phyloP scores from a whole-genome alignment of 2,888 invertebrate species.

The Hirtodrosophila trivittata region DNA sequence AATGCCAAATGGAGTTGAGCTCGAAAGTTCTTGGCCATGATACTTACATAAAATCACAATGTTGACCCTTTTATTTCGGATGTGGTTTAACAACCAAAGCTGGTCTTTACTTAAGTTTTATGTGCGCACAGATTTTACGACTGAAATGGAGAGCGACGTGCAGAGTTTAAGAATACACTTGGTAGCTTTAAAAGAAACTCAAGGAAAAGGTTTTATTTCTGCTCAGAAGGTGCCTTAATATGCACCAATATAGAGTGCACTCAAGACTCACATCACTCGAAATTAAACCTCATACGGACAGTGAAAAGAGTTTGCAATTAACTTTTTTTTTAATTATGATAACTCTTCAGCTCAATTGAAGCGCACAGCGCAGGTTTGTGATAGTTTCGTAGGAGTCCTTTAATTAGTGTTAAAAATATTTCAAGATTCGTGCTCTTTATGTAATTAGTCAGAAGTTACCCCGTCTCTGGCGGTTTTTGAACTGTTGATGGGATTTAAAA shows the following conservation, averaged over 20 bases:
- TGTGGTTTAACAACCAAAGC: slow-evolving; percentile 38
- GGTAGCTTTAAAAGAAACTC: slow-evolving; percentile 12
- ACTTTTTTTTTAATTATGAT: too few species aligned
- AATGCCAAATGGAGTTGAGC: slow-evolving; percentile 33
- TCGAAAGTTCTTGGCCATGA: slow-evolving; percentile 24
- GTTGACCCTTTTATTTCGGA: slow-evolving; percentile 63
- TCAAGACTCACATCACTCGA: too few species aligned
- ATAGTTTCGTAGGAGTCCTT: too few species aligned
- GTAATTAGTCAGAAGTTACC: slow-evolving; percentile 7
- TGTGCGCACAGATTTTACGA: slow-evolving; percentile 63
- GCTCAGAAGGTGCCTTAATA: neutral
- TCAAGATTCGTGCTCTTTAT: too few species aligned
- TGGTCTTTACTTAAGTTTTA: slow-evolving; percentile 44
- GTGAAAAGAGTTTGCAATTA: too few species aligned
- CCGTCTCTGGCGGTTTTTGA: neutral
- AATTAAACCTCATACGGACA: too few species aligned
- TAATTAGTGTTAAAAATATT: too few species aligned
- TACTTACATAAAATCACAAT: slow-evolving; percentile 49
- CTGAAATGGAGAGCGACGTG: slow-evolving; percentile 34
- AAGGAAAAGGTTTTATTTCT: neutral
- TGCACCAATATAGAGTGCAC: too few species aligned
- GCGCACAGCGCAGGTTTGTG: too few species aligned
- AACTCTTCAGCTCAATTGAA: too few species aligned
- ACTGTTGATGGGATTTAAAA: slow-evolving; percentile 30
- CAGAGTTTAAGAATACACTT: slow-evolving; percentile 14